Evolutionary conservation across 2,888 invertebrate genomes (phyloP), one percentile per base, ranked within the genome.

Genomic region (Charanyca ferruginea): DNA sequence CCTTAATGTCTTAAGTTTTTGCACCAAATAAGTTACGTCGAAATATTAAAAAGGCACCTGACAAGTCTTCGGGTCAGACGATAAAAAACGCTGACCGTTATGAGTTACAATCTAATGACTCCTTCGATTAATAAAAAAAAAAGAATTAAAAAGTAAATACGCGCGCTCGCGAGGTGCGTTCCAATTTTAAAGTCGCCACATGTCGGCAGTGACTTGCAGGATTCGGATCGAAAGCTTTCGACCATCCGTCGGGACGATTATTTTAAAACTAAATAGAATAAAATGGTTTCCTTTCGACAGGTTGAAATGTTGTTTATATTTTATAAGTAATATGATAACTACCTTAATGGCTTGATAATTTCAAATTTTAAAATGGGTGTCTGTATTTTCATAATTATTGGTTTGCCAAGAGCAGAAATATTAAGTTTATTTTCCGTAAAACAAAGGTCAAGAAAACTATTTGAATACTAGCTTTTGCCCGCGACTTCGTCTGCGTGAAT

Each of bases 121-220:
- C 86, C 85, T 88, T 89, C 89, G 90, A 91, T 91, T 86, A 82
- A 85, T 70, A 83, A 88, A 90, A 89, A 89, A 87, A 89, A 88
- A 85, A 81, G 84, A 85, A 84, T 84, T 86, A 83, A 89, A 91
- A 91, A 91, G 89, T 87, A 91, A 90, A 92, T 85, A 90, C 85
- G 87, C 87, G 87, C 87, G 87, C 88, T 86, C 83, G 85, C 83
- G 84, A 85, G 81, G 81, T 85, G 87, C 86, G 88, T 91, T 91
- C 90, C 91, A 91, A 91, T 90, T 92, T 90, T 85, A 87, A 84
- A 86, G 91, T 89, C 88, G 90, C 90, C 95, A 93, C 92, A 94
- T 95, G 95, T 92, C 91, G 90, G 81, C 88, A 72, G 87, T 95
- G 95, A 95, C 95, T 95, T 91, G 95, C 94, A 86, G 81, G 73